Percentiles rank a stretch among this genome's conserved stretches.
These are phyloP conservation scores for Aphodius sticticus DNA, from an alignment of 2,888 invertebrate species.

Conservation along the genomic window DNA sequence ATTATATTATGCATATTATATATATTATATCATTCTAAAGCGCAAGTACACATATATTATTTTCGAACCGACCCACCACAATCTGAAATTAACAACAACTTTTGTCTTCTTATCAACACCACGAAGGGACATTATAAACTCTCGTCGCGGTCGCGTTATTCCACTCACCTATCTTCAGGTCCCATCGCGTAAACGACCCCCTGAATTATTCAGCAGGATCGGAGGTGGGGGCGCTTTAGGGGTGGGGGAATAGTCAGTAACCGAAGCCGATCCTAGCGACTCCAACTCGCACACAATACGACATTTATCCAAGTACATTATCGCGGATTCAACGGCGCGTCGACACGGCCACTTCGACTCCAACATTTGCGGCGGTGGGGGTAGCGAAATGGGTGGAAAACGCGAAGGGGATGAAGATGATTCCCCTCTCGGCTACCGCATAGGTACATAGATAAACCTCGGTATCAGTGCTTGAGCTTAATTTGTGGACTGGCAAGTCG, in stretches of 20 bases:
- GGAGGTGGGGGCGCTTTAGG: neutral
- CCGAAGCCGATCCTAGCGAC: slow-evolving; percentile 18
- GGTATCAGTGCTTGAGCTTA: slow-evolving; percentile 23
- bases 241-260: slow-evolving; percentile 6
- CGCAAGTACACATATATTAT: too few species aligned
- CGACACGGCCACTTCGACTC: neutral
- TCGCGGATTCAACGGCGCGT: slow-evolving; percentile 10
- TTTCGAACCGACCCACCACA: neutral
- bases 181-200: slow-evolving; percentile 22
- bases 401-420: slow-evolving; percentile 7
- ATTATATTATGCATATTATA: too few species aligned
- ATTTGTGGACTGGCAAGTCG: slow-evolving; percentile 24
- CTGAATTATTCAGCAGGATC: slow-evolving; percentile 16
- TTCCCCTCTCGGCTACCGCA: slow-evolving; percentile 6
- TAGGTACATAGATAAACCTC: slow-evolving; percentile 21
- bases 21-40: too few species aligned
- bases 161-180: slow-evolving; percentile 4
- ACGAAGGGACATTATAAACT: neutral
- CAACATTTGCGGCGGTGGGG: too few species aligned
- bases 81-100: neutral
- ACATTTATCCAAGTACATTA: slow-evolving; percentile 24
- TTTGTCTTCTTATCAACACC: neutral
- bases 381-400: neutral
- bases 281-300: slow-evolving; percentile 19
- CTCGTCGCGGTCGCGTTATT: neutral